These are phyloP conservation scores for Okamejei kenojei DNA, from an alignment of 2,797 vertebrate species.

Conservation along the genomic window DNA sequence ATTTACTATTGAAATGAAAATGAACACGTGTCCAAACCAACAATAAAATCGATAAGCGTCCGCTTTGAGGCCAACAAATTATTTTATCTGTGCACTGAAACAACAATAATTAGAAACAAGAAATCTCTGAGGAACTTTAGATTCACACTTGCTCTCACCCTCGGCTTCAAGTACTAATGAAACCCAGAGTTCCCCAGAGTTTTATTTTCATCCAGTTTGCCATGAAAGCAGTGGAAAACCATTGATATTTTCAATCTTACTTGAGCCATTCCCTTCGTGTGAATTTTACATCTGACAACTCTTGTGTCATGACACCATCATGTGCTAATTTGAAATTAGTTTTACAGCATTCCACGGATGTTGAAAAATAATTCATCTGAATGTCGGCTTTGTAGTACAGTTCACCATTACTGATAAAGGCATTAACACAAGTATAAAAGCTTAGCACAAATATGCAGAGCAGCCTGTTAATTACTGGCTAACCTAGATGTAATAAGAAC, in stretches of 20 bases:
- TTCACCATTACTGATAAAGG: too few species aligned
- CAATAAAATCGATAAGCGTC: not conserved
- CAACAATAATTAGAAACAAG: not conserved
- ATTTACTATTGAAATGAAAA: not conserved
- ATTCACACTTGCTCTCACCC: not conserved
- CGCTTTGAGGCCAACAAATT: not conserved
- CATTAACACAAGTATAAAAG: too few species aligned
- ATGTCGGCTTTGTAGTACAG: not conserved
- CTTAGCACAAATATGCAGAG: too few species aligned
- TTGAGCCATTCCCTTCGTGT: not conserved
- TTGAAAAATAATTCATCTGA: not conserved
- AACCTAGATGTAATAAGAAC: too few species aligned
- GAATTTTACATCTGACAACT: not conserved
- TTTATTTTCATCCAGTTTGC: not conserved
- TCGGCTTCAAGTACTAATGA: not conserved
- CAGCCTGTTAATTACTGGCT: too few species aligned
- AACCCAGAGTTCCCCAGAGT: not conserved
- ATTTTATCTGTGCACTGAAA: not conserved
- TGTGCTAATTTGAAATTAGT: not conserved
- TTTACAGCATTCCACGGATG: not conserved
- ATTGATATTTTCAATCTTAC: not conserved
- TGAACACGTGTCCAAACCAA: not conserved
- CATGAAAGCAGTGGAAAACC: not conserved
- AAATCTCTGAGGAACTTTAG: not conserved
- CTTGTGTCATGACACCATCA: not conserved